Evolutionary conservation across 2,888 invertebrate genomes (phyloP), one percentile per base, ranked within the genome.

Genomic region (Stenotaenia linearis): DNA sequence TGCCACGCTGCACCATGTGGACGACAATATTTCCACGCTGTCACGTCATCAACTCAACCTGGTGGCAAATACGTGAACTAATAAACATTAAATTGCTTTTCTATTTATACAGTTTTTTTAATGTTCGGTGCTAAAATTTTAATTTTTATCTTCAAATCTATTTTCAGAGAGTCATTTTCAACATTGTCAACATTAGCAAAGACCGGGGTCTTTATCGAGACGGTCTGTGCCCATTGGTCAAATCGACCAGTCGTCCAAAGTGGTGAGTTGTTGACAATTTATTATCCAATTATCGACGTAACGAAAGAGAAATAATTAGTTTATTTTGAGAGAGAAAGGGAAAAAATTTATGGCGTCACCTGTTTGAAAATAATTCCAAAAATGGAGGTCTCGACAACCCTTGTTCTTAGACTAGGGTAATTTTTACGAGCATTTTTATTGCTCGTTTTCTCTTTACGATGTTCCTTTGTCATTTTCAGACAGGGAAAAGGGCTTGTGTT

Each of bases 111-210:
- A 50, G 15, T 15, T n/a, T 0, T 21, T 50, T 50, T 50, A 18
- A 6, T 50, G n/a, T 18, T 18, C 2, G 40, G 3, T 50, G n/a
- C n/a, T 50, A 45, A 15, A 15, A 3, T 50, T 50, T 50, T 50
- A 18, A 1, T 50, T 45, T 45, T 10, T 37, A 12, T 37, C n/a
- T 45, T 18, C n/a, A 45, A 18, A 45, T 45, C n/a, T 18, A n/a
- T 45, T 90, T 90, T 80, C 89, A 95, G 94, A 90, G 96, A 82
- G 97, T 98, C 2, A 92, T 99, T 84, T 97, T 99, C 87, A 97
- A 98, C 86, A 91, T 99, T 80, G 96, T 98, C 0, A 99, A 99
- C 88, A 92, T 98, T 82, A 96, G 96, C 83, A 98, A 98, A 87
- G 92, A 91, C 82, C 91, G 93, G 82, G 97, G 95, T 83, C 88